Evolutionary conservation across 2,797 vertebrate genomes (phyloP).

Genomic region (Danio choprae): DNA sequence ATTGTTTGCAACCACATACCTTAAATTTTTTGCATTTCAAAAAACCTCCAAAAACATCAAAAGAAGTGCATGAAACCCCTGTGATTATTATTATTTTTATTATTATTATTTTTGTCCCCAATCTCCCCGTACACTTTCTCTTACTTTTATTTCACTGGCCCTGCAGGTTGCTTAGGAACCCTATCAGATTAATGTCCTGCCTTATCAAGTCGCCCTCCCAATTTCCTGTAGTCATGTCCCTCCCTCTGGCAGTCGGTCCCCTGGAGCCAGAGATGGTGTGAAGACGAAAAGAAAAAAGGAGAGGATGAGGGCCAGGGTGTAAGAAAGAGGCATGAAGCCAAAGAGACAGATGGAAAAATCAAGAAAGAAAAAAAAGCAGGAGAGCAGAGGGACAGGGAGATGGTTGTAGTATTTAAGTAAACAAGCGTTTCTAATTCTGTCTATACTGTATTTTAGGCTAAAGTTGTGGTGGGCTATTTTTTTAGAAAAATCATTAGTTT

Average conservation of each 20-base stretch:
- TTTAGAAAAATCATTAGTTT: neutral
- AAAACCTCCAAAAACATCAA: neutral
- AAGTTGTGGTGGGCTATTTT: neutral
- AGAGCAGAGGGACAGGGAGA: constrained; percentile 1
- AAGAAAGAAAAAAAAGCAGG: constrained; percentile 5
- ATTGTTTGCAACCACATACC: too few relatives aligned
- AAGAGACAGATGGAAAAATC: constrained; percentile 23
- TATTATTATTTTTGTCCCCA: constrained; percentile 23
- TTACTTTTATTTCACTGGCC: constrained; percentile 57
- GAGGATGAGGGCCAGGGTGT: constrained; percentile 1
- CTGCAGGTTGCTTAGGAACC: constrained; percentile 77
- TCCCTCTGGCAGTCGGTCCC: constrained; percentile 72
- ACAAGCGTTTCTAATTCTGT: neutral
- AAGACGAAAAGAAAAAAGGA: neutral
- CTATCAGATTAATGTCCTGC: constrained; percentile 73
- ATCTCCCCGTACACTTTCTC: constrained; percentile 61
- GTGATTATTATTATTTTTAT: too few relatives aligned
- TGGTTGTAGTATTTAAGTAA: neutral
- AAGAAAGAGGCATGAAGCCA: constrained; percentile 22
- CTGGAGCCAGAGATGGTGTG: constrained; percentile 32
- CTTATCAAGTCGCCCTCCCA: constrained; percentile 80
- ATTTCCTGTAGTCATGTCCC: constrained; percentile 77
- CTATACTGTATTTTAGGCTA: neutral
- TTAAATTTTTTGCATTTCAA: too few relatives aligned
- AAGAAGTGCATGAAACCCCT: neutral